Percentiles rank a stretch among this genome's conserved stretches.
These are phyloP conservation scores for Arizona elegans DNA, from an alignment of 2,113 vertebrate genomes.

Conservation along the genomic window DNA sequence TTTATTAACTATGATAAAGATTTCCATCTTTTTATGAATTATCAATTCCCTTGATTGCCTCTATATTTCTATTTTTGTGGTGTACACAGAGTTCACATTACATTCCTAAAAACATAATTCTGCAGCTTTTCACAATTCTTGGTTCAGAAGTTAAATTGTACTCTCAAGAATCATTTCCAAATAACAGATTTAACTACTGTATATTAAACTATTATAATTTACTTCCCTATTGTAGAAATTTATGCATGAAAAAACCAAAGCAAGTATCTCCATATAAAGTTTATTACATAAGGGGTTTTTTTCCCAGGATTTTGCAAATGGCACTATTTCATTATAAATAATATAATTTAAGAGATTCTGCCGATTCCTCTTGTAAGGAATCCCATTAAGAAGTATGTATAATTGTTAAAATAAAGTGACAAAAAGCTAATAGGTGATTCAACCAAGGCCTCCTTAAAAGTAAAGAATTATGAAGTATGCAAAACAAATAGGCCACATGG, in stretches of 20 bases:
- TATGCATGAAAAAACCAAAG: neutral
- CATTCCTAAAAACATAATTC: neutral
- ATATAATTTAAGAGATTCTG: neutral
- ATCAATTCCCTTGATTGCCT: slow-evolving; percentile 7
- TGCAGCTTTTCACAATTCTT: neutral
- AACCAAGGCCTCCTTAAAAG: neutral
- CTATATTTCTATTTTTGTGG: neutral
- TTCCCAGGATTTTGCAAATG: neutral
- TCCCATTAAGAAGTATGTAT: neutral
- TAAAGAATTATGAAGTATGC: neutral
- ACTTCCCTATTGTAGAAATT: neutral
- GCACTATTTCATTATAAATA: neutral
- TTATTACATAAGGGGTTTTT: neutral
- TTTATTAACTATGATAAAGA: neutral
- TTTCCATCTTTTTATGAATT: neutral
- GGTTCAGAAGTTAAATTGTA: neutral
- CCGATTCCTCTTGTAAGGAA: neutral
- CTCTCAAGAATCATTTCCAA: neutral
- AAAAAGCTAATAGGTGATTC: neutral
- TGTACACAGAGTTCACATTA: neutral
- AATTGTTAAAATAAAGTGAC: neutral
- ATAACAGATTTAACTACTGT: neutral
- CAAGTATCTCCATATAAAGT: neutral
- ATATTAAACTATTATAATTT: neutral
- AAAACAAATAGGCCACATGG: neutral